A percentile compares a stretch with the other conserved stretches of the same genome.
phyloP scores from a whole-genome alignment of 37 sponge, comb jelly and placozoan species.

The Axinella damicornis region DNA sequence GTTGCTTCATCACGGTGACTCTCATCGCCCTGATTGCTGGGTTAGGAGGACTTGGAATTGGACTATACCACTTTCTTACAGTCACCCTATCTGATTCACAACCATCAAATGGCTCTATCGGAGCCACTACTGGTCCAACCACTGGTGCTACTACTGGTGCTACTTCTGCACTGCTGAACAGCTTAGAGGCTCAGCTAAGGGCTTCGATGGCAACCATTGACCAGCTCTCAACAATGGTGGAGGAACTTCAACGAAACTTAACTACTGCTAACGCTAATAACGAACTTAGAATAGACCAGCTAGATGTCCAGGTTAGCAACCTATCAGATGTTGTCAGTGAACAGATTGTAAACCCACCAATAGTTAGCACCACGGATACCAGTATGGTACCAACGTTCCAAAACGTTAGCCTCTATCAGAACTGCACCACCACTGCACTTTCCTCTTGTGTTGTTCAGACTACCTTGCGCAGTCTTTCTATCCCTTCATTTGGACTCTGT shows the following conservation, averaged over 20 bases:
- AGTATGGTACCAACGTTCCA: no score
- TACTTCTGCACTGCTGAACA: not conserved
- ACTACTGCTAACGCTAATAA: not conserved
- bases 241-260: not conserved
- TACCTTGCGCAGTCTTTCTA: not conserved
- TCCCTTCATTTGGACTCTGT: not conserved
- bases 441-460: not conserved
- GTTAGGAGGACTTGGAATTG: slow-evolving; percentile 4
- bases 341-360: not conserved
- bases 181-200: not conserved
- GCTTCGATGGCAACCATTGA: not conserved
- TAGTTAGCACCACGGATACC: no score
- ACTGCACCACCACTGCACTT: no score
- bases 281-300: no score
- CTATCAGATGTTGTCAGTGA: not conserved
- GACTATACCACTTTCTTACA: not conserved
- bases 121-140: no score
- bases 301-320: not conserved
- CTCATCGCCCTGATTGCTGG: not conserved
- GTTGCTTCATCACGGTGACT: not conserved
- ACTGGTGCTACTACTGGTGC: not conserved
- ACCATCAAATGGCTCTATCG: not conserved
- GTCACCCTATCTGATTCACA: no score
- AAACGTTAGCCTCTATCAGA: not conserved
- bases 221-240: not conserved